phyloP scores from a whole-genome alignment of 2,113 vertebrate genomes.

The Speoplatyrhinus poulsoni region DNA sequence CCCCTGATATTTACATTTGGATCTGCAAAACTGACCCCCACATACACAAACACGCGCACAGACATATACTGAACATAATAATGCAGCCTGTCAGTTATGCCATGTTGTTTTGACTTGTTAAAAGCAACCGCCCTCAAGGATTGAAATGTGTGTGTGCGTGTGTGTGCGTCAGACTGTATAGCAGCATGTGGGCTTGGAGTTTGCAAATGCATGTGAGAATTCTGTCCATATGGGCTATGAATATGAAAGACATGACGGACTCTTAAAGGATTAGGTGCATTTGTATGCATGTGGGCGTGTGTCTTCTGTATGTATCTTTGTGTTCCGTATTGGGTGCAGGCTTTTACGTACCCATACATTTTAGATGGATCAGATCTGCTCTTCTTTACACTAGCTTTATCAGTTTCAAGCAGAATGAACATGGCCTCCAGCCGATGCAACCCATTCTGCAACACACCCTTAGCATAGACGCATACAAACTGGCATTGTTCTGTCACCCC shows the following conservation, averaged over 20 bases:
- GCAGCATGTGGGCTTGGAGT: background rate
- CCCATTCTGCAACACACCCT: background rate
- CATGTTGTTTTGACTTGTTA: slow-evolving; percentile 70
- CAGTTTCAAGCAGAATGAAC: slow-evolving; percentile 13
- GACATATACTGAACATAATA: slow-evolving; percentile 17
- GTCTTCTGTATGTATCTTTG: background rate
- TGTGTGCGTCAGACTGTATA: background rate
- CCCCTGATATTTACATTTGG: slow-evolving; percentile 70
- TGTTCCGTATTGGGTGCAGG: background rate
- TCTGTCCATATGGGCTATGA: background rate
- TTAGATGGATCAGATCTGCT: background rate
- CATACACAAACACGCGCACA: background rate
- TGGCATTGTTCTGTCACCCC: background rate
- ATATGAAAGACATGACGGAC: too few relatives aligned
- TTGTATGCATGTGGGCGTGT: background rate
- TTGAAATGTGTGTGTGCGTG: background rate
- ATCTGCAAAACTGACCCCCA: background rate
- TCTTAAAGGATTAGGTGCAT: too few relatives aligned
- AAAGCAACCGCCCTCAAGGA: slow-evolving; percentile 49
- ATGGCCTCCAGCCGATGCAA: background rate
- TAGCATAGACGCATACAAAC: background rate
- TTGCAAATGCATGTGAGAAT: background rate
- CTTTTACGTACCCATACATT: background rate
- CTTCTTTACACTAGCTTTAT: background rate
- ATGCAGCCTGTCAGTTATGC: slow-evolving; percentile 67